Base-by-base conservation (phyloP, 2,888 invertebrate species). In the Frankliniella fusca region DNA sequence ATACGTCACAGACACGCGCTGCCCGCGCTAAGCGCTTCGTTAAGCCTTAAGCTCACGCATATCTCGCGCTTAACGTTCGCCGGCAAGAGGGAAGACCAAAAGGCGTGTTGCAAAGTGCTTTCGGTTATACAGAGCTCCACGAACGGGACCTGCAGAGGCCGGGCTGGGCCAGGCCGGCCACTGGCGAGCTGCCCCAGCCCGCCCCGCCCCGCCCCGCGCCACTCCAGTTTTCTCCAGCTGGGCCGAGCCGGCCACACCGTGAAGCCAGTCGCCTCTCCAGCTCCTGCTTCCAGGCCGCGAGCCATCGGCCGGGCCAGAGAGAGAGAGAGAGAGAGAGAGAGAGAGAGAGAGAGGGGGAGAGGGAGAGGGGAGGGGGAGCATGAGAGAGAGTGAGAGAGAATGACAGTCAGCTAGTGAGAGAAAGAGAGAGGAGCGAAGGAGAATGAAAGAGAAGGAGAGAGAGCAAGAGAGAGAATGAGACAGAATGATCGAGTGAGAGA, bases 231-330 rank as follows among this genome's bases (percentile, higher is more conserved):
- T 76, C 70, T 76, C 70, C 70, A n/a, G 38, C 38, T 2, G 38
- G 70, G 70, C 70, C 70, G 38, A 27, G 70, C 70, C 70, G 70
- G 70, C 70, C 23, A 76, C 70, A 27, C 70, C 27, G 70, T 27
- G 27, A 76, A 76, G 70, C 27, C 70, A 27, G 70, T 76, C 70
- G 9, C 23, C 23, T 27, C 61, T 27, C 61, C 61, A 18, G 54
- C 54, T 12, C 54, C 54, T 54, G 54, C 54, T 38, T 38, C 38
- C 38, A 18, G 54, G 54, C 15, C 54, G 61, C 7, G 54, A 54
- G 54, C 20, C 20, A 54, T 54, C 54, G 18, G 61, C 38, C 61
- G 61, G n/a, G 61, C 61, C 18, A 61, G 61, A 0, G 61, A 61
- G 15, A 61, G 61, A 61, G 61, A 61, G 61, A 18, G 61, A 11